A percentile compares a stretch with the other conserved stretches of the same genome.
Conservation (phyloP, 2,113 vertebrate genomes). For the Dendrocopos noguchii region DNA sequence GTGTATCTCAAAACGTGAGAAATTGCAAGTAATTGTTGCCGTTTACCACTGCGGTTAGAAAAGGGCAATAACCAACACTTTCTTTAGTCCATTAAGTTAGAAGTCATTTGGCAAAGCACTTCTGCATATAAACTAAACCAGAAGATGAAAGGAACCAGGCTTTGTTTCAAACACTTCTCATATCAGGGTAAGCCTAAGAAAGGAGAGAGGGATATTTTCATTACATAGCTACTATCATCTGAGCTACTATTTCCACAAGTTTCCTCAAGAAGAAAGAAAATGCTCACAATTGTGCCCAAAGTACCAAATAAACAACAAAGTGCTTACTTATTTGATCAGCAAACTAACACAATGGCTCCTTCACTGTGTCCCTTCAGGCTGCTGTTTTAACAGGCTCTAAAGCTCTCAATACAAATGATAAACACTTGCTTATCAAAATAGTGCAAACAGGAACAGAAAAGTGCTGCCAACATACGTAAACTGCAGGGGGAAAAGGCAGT, state of each 20-base stretch:
- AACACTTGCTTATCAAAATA: constrained; percentile 41
- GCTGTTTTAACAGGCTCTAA: background rate
- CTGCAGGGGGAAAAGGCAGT: background rate
- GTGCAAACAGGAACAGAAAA: constrained; percentile 63
- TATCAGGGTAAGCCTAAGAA: background rate
- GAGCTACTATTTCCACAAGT: background rate
- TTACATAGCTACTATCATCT: background rate
- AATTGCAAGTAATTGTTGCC: background rate
- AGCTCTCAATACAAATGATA: background rate
- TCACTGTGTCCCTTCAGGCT: background rate
- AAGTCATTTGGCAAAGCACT: constrained; percentile 15
- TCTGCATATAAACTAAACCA: background rate
- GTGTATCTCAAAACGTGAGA: constrained; percentile 33
- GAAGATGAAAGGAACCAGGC: background rate
- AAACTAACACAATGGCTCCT: background rate
- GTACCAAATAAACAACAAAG: constrained; percentile 37
- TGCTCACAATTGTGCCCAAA: background rate
- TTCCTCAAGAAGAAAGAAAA: background rate
- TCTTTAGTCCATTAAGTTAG: background rate
- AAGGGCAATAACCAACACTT: constrained; percentile 4
- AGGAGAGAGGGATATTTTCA: background rate
- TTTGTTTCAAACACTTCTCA: background rate
- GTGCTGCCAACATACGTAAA: constrained; percentile 36
- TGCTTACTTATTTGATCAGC: constrained; percentile 4
- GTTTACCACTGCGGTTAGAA: constrained; percentile 12